Evolutionary conservation across 2,797 vertebrate species (phyloP).

Genomic region (Siniperca scherzeri): DNA sequence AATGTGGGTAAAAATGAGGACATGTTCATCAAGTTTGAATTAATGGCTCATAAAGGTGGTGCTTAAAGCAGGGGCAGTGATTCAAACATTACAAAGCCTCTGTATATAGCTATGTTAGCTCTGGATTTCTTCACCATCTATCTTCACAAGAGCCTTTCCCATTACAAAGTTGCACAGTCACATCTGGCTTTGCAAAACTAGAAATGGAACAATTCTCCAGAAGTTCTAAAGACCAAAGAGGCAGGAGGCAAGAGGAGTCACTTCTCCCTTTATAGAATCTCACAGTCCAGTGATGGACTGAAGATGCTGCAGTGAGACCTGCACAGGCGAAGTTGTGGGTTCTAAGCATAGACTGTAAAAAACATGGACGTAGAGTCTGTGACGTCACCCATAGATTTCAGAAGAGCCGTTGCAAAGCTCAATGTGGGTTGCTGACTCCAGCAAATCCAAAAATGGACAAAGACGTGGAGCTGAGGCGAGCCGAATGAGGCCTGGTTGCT

Average conservation of each 20-base stretch:
- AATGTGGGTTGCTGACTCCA: no score
- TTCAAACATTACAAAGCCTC: background rate
- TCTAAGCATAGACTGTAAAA: background rate
- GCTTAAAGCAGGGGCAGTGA: background rate
- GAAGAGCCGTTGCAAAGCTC: no score
- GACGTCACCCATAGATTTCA: no score
- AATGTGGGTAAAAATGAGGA: background rate
- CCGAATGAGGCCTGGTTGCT: no score
- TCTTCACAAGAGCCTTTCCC: background rate
- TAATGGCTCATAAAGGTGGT: background rate
- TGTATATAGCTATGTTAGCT: background rate
- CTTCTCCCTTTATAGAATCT: background rate
- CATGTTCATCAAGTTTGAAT: background rate
- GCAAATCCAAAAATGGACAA: no score
- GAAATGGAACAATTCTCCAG: background rate
- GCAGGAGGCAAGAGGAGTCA: background rate
- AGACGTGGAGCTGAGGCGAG: no score
- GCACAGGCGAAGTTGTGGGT: background rate
- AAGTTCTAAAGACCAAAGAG: background rate
- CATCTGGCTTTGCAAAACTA: conserved; percentile 11
- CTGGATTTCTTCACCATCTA: background rate
- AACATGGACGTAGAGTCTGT: no score
- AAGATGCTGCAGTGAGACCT: background rate
- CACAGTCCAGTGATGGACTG: background rate
- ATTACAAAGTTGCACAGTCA: background rate